phyloP scores from a whole-genome alignment of 2,113 vertebrate species.

The Rhabdomys dilectus region DNA sequence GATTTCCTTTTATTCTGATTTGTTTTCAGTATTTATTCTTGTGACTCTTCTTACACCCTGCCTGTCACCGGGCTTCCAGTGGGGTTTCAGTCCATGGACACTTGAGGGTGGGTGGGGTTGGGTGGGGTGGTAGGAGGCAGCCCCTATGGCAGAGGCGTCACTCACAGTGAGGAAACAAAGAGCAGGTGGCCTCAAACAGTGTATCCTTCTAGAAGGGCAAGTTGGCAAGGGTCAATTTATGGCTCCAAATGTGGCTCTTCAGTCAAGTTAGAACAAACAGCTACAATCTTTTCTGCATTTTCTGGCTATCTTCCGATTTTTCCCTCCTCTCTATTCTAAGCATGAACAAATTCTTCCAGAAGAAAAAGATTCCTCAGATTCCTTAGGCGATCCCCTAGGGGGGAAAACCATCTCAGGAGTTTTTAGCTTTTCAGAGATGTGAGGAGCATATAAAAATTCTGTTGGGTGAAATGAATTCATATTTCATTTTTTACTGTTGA shows the following conservation, averaged over 20 bases:
- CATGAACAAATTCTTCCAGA: constrained; percentile 70
- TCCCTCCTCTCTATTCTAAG: constrained; percentile 69
- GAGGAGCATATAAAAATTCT: constrained; percentile 42
- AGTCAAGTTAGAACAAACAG: constrained; percentile 51
- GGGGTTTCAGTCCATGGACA: constrained; percentile 45
- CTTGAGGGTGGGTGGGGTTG: neutral
- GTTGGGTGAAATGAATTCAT: constrained; percentile 36
- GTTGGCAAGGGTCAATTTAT: constrained; percentile 22
- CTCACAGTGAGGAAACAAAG: neutral
- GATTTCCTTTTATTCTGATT: constrained; percentile 47
- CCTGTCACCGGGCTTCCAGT: constrained; percentile 36
- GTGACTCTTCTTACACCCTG: constrained; percentile 26
- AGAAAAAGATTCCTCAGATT: constrained; percentile 70
- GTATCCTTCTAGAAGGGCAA: constrained; percentile 47
- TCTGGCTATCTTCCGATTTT: constrained; percentile 62
- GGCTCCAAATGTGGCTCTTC: constrained; percentile 38
- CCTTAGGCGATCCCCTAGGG: constrained; percentile 54
- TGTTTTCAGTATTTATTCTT: constrained; percentile 56
- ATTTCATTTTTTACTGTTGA: constrained; percentile 58
- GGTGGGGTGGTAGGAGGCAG: neutral
- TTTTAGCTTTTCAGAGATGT: constrained; percentile 42
- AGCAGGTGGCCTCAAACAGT: constrained; percentile 28
- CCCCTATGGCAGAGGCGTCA: neutral
- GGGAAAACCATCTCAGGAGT: constrained; percentile 57
- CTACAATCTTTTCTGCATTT: constrained; percentile 56